These are phyloP conservation scores for Lumbricus terrestris DNA, from an alignment of 2,888 invertebrate genomes.

Conservation along the genomic window DNA sequence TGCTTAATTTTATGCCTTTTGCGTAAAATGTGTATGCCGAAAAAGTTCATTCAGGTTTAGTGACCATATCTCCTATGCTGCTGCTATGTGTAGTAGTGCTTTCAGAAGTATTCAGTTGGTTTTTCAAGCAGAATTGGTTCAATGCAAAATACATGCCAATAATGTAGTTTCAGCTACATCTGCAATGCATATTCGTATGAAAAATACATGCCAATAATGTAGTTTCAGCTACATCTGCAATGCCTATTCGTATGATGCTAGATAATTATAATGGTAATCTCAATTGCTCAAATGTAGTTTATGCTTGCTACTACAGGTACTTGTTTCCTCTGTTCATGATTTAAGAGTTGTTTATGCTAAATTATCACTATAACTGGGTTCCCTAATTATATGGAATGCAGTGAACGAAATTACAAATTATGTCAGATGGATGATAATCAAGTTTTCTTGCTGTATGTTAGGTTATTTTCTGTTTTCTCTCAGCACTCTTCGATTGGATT, in stretches of 20 bases:
- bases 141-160: no score
- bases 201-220: no score
- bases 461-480: background rate
- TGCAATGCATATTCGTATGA: background rate
- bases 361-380: background rate
- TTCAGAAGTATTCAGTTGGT: background rate
- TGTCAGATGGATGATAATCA: background rate
- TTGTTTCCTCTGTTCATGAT: background rate
- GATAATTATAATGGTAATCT: background rate
- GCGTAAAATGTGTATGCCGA: background rate
- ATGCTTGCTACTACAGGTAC: background rate
- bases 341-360: background rate
- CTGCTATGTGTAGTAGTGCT: background rate
- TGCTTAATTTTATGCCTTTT: background rate
- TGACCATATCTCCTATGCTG: background rate
- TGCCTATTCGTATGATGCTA: background rate
- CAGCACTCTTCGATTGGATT: background rate
- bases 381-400: no score
- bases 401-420: background rate
- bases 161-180: background rate
- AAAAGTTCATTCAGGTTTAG: background rate
- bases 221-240: background rate
- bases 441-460: background rate
- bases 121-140: no score
- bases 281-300: background rate